Evolutionary conservation across 37 sponge, comb jelly and placozoan species (phyloP).

Genomic region (Petrosia ficiformis): DNA sequence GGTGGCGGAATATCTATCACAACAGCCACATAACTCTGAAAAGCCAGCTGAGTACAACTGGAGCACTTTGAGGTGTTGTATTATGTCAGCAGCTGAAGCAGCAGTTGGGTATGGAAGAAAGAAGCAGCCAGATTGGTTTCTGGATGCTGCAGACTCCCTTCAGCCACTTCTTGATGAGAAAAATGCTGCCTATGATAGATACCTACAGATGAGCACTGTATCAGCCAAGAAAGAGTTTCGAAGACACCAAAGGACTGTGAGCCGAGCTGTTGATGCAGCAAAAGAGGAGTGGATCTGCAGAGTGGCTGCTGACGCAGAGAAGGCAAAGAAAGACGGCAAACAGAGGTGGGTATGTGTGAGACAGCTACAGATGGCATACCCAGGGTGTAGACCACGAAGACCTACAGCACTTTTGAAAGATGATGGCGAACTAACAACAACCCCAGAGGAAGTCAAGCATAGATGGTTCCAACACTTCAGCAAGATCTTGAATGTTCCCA

Average conservation of each 20-base stretch:
- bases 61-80: not conserved
- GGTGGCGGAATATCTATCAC: not conserved
- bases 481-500: constrained; percentile 18
- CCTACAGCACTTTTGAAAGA: constrained; percentile 11
- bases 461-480: constrained; percentile 20
- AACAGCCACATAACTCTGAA: not conserved
- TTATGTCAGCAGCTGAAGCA: constrained; percentile 19
- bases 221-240: constrained; percentile 17
- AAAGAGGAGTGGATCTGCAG: constrained; percentile 24
- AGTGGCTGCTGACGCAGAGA: constrained; percentile 19
- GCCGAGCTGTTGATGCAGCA: constrained; percentile 36
- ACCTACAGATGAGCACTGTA: not conserved
- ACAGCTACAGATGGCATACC: constrained; percentile 22
- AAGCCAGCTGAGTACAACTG: constrained; percentile 13
- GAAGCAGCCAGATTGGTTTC: constrained; percentile 55
- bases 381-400: constrained; percentile 10
- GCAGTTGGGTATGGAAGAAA: constrained; percentile 8
- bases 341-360: constrained; percentile 26
- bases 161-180: constrained; percentile 31
- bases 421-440: constrained; percentile 4
- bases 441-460: constrained; percentile 9
- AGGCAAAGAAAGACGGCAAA: constrained; percentile 5
- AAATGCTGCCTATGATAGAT: constrained; percentile 17
- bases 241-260: constrained; percentile 27
- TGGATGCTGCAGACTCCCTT: constrained; percentile 14